Evolutionary conservation across 2,888 invertebrate genomes (phyloP), one percentile per base, ranked within the genome.

Genomic region (Silvanus unidentatus): DNA sequence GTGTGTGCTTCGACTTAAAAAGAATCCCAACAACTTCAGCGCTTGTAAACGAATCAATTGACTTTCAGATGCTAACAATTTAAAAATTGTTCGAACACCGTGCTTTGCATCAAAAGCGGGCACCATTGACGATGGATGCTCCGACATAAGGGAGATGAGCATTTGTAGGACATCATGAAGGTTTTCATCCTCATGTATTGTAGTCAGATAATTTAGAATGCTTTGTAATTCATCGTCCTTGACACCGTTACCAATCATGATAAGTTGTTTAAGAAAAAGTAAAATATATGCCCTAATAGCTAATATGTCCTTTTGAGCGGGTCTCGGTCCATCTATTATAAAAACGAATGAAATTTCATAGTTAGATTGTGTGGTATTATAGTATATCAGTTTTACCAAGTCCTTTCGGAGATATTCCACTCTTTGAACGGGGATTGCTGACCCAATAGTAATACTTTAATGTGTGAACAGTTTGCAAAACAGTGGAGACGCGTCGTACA

Each of bases 371-470:
- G 28, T 9, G 32, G 6, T 4, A 32, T 5, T 12, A 32, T 5
- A 12, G 28, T 10, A 10, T 8, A n/a, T 32, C n/a, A 12, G 32
- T 74, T 83, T 78, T 71, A 95, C 96, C 95, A 57, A 93, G 75
- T 62, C 95, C 96, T 74, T 96, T 97, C 14, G 97, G 95, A 46
- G 86, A 85, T 64, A 96, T 94, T 42, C 95, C 95, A 73, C 95
- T 96, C 73, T 95, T 93, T 53, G 90, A 82, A 54, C 90, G 79
- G 1, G 99, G 98, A 77, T 95, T 95, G 47, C 90, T 88, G 37
- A 99, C 92, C 98, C 98, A 99, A 72, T 99, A 99, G 75, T 98
- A 99, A 73, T 94, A 97, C 76, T 99, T 99, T 52, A 99, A 79
- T 2, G 99, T 96, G 72, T 99, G 98, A 57, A 99, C 93, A 16